Evolutionary conservation across 1,140 invertebrate species (phyloP), one percentile per base, ranked within the genome.

Genomic region (Drosophila kikkawai): DNA sequence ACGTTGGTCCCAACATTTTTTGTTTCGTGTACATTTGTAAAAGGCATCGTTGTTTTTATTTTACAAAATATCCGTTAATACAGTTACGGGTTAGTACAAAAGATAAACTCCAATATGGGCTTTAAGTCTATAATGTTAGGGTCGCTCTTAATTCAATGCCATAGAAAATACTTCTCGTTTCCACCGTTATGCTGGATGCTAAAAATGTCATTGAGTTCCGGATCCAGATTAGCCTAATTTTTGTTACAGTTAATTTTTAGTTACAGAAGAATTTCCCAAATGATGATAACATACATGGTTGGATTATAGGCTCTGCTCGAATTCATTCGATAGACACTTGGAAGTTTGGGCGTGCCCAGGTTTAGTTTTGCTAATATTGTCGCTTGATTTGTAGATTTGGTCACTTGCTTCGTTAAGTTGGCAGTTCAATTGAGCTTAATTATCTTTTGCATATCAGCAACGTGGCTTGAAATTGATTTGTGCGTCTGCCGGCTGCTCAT

Each of bases 61-160:
- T 57, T 66, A 66, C 57, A 66, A 88, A 60, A 80, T 66, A 75
- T 80, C 29, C 41, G 65, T 75, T 19, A 70, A 82, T 79, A 83
- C 68, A 80, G 36, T 71, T 67, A 67, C 71, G 47, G 70, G 84
- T 88, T 90, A 88, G 84, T 88, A 88, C 53, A 79, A 79, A 78
- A 79, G 48, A 60, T 71, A 78, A 88, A 88, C 81, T 80, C 55
- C 57, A 80, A 74, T 68, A 66, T 71, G 65, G 48, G 65, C 17
- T 32, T 42, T 77, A 78, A 61, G 55, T 77, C 66, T 79, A 60
- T 74, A 50, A 68, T 57, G 37, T 79, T 79, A 45, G 42, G 57
- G 48, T 79, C 50, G 75, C 59, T 47, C 67, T 59, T 42, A 58
- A 42, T 77, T 67, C 48, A 78, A 78, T 77, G 75, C 75, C 74